Conservation (phyloP, 2,888 invertebrate species). For the Pachliopta kotzebuea region DNA sequence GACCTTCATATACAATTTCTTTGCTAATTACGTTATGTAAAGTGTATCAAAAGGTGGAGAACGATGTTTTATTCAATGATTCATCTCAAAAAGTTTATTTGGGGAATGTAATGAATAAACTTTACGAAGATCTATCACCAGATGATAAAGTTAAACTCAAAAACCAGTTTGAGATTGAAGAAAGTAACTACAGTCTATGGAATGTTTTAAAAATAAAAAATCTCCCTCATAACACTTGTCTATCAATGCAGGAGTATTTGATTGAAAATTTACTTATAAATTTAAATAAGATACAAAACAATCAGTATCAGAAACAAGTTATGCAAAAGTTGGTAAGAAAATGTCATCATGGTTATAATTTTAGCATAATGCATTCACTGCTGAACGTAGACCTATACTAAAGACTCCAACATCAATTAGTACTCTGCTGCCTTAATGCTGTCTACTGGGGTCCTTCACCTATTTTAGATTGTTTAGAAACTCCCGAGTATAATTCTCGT, state of each 20-base stretch:
- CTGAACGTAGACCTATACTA: no score
- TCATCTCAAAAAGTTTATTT: conserved; percentile 59
- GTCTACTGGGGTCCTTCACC: no score
- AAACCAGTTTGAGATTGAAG: conserved; percentile 44
- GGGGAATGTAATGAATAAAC: conserved; percentile 41
- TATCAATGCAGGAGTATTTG: conserved; percentile 23
- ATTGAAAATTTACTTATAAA: conserved; percentile 39
- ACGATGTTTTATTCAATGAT: conserved; percentile 39
- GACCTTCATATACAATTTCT: conserved; percentile 41
- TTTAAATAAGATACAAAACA: conserved; percentile 22
- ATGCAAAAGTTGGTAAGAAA: conserved; percentile 15
- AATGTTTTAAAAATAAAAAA: conserved; percentile 46
- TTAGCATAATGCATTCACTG: no score
- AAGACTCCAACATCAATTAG: no score
- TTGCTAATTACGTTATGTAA: conserved; percentile 51
- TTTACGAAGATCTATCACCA: conserved; percentile 48
- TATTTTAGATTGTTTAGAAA: no score
- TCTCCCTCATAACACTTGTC: conserved; percentile 42
- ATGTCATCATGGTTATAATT: background rate
- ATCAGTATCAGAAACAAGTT: conserved; percentile 1
- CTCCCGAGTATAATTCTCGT: no score
- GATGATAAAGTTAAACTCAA: conserved; percentile 51
- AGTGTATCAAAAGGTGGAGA: conserved; percentile 51
- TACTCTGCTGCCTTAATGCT: no score
- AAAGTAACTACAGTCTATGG: conserved; percentile 48